phyloP scores from a whole-genome alignment of 2,888 invertebrate species.

The Diplazon laetatorius region DNA sequence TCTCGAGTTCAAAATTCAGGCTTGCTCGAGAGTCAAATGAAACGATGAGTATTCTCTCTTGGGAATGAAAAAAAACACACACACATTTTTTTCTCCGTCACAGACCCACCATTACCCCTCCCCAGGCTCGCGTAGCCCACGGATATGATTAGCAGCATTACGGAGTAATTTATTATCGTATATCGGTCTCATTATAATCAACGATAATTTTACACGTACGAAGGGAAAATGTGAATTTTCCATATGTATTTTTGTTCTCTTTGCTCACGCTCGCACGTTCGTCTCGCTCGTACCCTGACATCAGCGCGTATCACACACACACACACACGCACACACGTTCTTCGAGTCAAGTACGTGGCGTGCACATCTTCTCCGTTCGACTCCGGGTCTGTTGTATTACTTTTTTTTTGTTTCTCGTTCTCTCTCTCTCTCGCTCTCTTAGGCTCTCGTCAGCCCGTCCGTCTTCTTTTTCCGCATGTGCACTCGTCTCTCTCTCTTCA shows the following conservation, averaged over 20 bases:
- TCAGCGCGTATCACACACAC: neutral
- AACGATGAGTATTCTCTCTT: no score
- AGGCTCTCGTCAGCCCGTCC: conserved; percentile 45
- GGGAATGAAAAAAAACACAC: no score
- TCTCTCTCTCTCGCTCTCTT: no score
- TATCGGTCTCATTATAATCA: neutral
- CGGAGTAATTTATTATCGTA: conserved; percentile 12
- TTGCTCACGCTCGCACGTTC: conserved; percentile 35
- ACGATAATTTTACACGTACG: conserved; percentile 13
- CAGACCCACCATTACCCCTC: no score
- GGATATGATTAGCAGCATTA: no score
- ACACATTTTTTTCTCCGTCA: no score
- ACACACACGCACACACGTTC: neutral
- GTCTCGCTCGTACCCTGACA: conserved; percentile 8
- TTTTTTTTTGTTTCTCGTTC: conserved; percentile 35
- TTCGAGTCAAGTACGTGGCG: no score
- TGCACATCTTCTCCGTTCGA: conserved; percentile 43
- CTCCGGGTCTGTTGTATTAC: conserved; percentile 9
- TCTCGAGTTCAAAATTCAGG: no score
- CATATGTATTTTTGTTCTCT: conserved; percentile 36
- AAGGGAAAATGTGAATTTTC: no score
- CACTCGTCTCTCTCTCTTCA: conserved; percentile 19
- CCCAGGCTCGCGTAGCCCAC: no score
- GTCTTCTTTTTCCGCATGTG: conserved; percentile 14
- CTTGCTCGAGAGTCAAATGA: no score